Percentiles rank a stretch among this genome's conserved stretches.
phyloP scores from a whole-genome alignment of 2,888 invertebrate species.

The Drosophila greeni region DNA sequence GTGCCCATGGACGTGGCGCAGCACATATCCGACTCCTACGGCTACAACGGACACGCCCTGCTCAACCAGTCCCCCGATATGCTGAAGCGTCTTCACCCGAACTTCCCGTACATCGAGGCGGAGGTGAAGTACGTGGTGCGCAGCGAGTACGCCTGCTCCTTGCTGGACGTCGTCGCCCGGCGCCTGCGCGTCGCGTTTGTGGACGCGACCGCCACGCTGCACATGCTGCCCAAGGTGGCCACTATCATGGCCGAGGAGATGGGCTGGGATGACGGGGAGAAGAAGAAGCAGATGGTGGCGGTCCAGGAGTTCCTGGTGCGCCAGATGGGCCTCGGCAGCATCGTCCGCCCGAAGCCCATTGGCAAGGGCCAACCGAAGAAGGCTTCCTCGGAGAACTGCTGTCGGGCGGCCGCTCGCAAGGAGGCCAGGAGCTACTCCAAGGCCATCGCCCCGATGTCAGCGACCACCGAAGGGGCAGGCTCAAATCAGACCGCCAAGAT shows the following conservation, averaged over 20 bases:
- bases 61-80: slow-evolving; percentile 81
- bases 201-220: slow-evolving; percentile 96
- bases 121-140: slow-evolving; percentile 92
- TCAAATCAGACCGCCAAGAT: background rate
- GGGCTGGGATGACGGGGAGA: slow-evolving; percentile 88
- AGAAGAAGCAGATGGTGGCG: slow-evolving; percentile 86
- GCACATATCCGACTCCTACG: slow-evolving; percentile 96
- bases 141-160: slow-evolving; percentile 96
- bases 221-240: slow-evolving; percentile 92
- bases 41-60: slow-evolving; percentile 95
- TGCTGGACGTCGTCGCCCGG: slow-evolving; percentile 97
- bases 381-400: slow-evolving; percentile 1
- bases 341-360: slow-evolving; percentile 13
- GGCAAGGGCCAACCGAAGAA: slow-evolving; percentile 6
- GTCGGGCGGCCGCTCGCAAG: slow-evolving; percentile 6
- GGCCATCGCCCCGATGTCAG: background rate
- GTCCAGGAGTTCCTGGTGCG: slow-evolving; percentile 91
- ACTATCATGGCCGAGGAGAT: slow-evolving; percentile 97
- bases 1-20: slow-evolving; percentile 97
- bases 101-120: slow-evolving; percentile 99
- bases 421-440: slow-evolving; percentile 21
- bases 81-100: slow-evolving; percentile 90
- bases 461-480: background rate
- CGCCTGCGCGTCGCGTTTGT: slow-evolving; percentile 96
- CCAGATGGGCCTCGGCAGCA: slow-evolving; percentile 90